Evolutionary conservation across 2,113 vertebrate genomes (phyloP).

Genomic region (Eubucco bourcierii): DNA sequence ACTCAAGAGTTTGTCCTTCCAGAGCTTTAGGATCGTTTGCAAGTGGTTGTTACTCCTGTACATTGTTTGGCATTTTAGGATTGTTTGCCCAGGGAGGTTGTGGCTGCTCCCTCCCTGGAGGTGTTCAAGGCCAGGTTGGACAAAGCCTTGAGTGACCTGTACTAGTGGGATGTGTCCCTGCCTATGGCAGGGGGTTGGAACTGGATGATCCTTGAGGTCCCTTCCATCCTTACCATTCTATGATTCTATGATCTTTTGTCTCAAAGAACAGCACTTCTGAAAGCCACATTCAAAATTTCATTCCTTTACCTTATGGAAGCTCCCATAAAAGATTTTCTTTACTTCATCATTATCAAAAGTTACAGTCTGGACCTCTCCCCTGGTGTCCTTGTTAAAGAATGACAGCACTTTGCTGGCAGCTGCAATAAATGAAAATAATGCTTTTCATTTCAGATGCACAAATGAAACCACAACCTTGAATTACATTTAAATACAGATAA

Average conservation of each 20-base stretch:
- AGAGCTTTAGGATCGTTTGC: not conserved
- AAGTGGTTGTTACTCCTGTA: not conserved
- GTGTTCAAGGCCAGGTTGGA: too few species aligned
- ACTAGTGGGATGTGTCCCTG: too few species aligned
- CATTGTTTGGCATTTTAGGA: not conserved
- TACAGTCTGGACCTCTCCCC: slow-evolving; percentile 87
- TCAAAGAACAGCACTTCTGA: not conserved
- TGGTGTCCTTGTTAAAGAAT: slow-evolving; percentile 93
- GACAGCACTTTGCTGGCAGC: slow-evolving; percentile 88
- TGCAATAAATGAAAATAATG: slow-evolving; percentile 65
- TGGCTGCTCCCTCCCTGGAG: too few species aligned
- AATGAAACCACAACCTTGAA: not conserved
- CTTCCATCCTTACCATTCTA: too few species aligned
- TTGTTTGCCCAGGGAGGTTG: too few species aligned
- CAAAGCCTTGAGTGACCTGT: too few species aligned
- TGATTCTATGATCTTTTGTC: not conserved
- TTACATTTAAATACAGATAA: not conserved
- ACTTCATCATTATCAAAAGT: slow-evolving; percentile 86
- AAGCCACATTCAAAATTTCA: slow-evolving; percentile 9
- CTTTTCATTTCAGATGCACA: not conserved
- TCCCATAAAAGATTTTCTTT: slow-evolving; percentile 94
- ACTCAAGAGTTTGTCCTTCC: not conserved
- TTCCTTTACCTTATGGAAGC: slow-evolving; percentile 95
- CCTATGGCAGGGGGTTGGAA: too few species aligned
- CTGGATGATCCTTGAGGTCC: too few species aligned